Evolutionary conservation across 2,888 invertebrate species (phyloP), one percentile per base, ranked within the genome.

Genomic region (Serrognathus titanus): DNA sequence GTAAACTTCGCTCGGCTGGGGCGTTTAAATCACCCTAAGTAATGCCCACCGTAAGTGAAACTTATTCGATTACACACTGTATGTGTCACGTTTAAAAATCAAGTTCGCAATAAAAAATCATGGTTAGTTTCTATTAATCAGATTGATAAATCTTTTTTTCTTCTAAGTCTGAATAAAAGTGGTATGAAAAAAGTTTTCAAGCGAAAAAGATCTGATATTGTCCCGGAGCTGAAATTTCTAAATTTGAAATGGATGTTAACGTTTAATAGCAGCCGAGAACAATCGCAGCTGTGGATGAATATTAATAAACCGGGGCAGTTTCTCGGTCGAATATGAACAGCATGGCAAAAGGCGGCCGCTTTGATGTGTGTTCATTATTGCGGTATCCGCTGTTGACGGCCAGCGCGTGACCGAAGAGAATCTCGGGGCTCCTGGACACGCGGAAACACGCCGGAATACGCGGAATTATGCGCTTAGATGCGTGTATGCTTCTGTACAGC

Each of bases 291-390:
- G 69, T 64, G 62, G 64, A 66, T 66, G 68, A 66, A 71, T 69
- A 69, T 69, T 70, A 69, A 70, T 70, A 71, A 71, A 71, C 70
- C 69, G 66, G 64, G 63, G 64, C 68, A 65, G 70, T 71, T 71
- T 68, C 66, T 65, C 66, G 71, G 69, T 66, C 65, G 71, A 71
- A 71, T 71, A 71, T 66, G 64, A 36, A n/a, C 31, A 36, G 48
- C 36, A 12, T 35, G 31, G 24, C 48, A 12, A 48, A 36, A 24
- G 35, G 13, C 48, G 36, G 35, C 31, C 48, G 31, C 48, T 48
- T 35, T 48, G 48, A 35, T 48, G 35, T 24, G 10, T 24, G 48
- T 24, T 39, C 47, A 20, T 53, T 45, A 52, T 52, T 52, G 52
- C 52, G 35, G 43, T 43, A 52, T 52, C 43, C 52, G 52, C 46